Percentiles rank a stretch among this genome's conserved stretches.
Evolutionary conservation across 2,888 invertebrate species (phyloP).

Genomic region (Chrysolina americana): DNA sequence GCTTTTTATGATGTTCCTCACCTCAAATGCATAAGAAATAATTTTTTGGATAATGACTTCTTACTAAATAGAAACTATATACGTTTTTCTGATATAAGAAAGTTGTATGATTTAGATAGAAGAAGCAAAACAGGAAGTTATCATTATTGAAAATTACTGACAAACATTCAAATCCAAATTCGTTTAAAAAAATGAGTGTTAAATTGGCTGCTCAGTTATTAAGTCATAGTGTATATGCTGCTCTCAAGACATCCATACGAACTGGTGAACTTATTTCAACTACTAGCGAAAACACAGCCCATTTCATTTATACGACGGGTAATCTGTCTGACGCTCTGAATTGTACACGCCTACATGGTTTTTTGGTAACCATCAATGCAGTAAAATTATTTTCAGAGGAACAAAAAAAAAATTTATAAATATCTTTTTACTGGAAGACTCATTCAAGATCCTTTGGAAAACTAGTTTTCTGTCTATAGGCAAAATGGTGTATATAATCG

Average conservation of each 20-base stretch:
- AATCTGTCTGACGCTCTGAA: too few species aligned
- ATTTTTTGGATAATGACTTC: slow-evolving; percentile 20
- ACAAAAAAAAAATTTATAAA: neutral
- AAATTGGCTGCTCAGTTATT: too few species aligned
- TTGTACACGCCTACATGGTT: neutral
- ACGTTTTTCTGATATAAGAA: neutral
- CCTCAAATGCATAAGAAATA: slow-evolving; percentile 17
- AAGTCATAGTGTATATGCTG: too few species aligned
- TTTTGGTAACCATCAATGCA: slow-evolving; percentile 24
- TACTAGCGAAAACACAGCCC: too few species aligned
- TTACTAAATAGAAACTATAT: too few species aligned
- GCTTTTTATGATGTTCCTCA: neutral
- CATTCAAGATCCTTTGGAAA: slow-evolving; percentile 31
- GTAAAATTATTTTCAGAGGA: slow-evolving; percentile 15
- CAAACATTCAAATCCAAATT: neutral
- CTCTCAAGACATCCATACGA: too few species aligned
- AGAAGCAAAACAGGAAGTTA: neutral
- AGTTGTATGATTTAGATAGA: neutral
- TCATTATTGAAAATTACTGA: neutral
- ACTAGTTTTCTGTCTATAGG: slow-evolving; percentile 22
- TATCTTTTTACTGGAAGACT: slow-evolving; percentile 27
- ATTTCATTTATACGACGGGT: too few species aligned
- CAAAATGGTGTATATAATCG: slow-evolving; percentile 23
- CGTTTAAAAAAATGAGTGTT: too few species aligned
- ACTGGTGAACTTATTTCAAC: neutral